Evolutionary conservation across 2,113 vertebrate genomes (phyloP).

Genomic region (Dolichallabes microphthalmus): DNA sequence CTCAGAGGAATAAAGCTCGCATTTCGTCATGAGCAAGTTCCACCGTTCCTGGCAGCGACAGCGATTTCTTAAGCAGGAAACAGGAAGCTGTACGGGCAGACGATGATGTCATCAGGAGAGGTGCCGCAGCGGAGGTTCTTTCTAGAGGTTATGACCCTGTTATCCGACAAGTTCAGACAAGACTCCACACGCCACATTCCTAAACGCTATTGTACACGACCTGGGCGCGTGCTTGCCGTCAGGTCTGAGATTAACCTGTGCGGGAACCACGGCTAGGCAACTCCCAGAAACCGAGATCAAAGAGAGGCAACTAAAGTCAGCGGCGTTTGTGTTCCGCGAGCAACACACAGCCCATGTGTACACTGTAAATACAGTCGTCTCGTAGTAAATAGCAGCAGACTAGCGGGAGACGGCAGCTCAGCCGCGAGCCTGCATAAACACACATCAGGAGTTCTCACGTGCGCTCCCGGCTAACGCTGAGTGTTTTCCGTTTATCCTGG

Average conservation of each 20-base stretch:
- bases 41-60: background rate
- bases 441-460: slow-evolving; percentile 1
- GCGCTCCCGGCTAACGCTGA: background rate
- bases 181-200: background rate
- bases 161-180: background rate
- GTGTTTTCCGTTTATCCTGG: slow-evolving; percentile 5
- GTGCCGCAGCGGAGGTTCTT: background rate
- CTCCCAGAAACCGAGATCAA: background rate
- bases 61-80: background rate
- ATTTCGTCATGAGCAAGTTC: background rate
- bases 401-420: background rate
- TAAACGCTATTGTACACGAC: background rate
- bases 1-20: background rate
- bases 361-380: background rate
- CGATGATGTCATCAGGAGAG: slow-evolving; percentile 19
- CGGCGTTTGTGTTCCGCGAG: background rate
- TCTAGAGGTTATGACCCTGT: background rate
- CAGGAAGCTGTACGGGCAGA: background rate
- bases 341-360: background rate
- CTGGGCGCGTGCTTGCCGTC: background rate
- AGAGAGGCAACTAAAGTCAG: background rate
- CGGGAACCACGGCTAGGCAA: background rate
- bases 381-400: background rate
- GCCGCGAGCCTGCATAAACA: background rate
- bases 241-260: slow-evolving; percentile 9